Evolutionary conservation across 2,888 invertebrate species (phyloP).

Genomic region (Malacosoma neustria): DNA sequence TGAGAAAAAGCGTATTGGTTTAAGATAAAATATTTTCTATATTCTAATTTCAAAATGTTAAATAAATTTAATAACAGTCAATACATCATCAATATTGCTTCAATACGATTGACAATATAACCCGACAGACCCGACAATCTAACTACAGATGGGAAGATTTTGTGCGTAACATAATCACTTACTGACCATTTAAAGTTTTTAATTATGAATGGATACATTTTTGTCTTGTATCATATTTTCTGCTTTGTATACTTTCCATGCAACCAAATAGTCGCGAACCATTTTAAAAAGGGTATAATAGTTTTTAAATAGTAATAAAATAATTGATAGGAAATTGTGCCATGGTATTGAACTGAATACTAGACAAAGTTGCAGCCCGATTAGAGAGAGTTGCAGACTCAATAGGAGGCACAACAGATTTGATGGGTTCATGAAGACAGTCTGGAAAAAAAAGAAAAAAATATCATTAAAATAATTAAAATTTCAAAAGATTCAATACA

Average conservation of each 20-base stretch:
- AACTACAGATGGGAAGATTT: constrained; percentile 3
- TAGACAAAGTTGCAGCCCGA: constrained; percentile 85
- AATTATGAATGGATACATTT: constrained; percentile 18
- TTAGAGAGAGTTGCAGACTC: constrained; percentile 79
- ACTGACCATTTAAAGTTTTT: no score
- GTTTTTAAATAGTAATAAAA: constrained; percentile 90
- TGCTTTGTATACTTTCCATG: constrained; percentile 86
- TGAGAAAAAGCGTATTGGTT: no score
- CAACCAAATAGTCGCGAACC: constrained; percentile 88
- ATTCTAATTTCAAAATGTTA: no score
- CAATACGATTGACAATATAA: not conserved
- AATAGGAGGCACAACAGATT: constrained; percentile 83
- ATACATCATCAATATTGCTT: not conserved
- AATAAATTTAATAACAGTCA: not conserved
- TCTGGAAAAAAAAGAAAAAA: constrained; percentile 65
- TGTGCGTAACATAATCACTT: constrained; percentile 2
- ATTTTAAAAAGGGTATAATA: constrained; percentile 94
- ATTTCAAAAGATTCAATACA: no score
- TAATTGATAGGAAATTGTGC: constrained; percentile 92
- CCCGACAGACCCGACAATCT: not conserved
- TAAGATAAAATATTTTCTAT: no score
- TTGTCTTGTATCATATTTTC: constrained; percentile 82
- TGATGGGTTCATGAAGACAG: constrained; percentile 90
- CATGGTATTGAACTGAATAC: constrained; percentile 89
- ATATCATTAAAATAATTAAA: no score